Conservation (phyloP, 2,888 invertebrate species). For the Ennomos fuscantarius region DNA sequence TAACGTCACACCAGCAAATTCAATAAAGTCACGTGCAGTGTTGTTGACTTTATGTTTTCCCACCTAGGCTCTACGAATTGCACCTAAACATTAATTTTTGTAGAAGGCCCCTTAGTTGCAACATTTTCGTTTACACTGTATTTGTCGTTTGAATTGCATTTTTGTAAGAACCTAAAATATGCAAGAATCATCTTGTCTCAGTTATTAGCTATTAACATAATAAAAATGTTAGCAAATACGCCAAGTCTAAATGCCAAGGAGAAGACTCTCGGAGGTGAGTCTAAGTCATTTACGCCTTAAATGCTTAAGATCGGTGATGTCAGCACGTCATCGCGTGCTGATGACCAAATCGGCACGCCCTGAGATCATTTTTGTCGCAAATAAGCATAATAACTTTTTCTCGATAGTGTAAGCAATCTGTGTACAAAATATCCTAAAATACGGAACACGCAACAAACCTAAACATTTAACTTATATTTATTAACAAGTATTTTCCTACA, state of each 20-base stretch:
- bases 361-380: slow-evolving; percentile 8
- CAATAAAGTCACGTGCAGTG: too few relatives aligned
- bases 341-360: slow-evolving; percentile 33
- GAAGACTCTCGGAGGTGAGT: slow-evolving; percentile 9
- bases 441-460: too few relatives aligned
- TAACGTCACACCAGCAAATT: too few relatives aligned
- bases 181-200: slow-evolving; percentile 5
- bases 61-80: too few relatives aligned
- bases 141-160: slow-evolving; percentile 3
- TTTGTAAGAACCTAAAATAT: slow-evolving; percentile 8
- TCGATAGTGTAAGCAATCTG: not conserved
- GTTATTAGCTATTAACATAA: slow-evolving; percentile 11
- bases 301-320: slow-evolving; percentile 31
- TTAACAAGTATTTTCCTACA: too few relatives aligned
- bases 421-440: too few relatives aligned
- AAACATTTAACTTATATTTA: too few relatives aligned
- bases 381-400: not conserved
- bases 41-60: too few relatives aligned
- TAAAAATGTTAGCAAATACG: slow-evolving; percentile 11
- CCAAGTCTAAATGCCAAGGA: slow-evolving; percentile 35
- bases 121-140: slow-evolving; percentile 36
- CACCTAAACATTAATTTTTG: too few relatives aligned
- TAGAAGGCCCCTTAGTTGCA: slow-evolving; percentile 39
- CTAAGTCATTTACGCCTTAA: slow-evolving; percentile 20
- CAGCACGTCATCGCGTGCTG: slow-evolving; percentile 27